These are phyloP conservation scores for Melierax canorus DNA, from an alignment of 2,113 vertebrate genomes.

Conservation along the genomic window DNA sequence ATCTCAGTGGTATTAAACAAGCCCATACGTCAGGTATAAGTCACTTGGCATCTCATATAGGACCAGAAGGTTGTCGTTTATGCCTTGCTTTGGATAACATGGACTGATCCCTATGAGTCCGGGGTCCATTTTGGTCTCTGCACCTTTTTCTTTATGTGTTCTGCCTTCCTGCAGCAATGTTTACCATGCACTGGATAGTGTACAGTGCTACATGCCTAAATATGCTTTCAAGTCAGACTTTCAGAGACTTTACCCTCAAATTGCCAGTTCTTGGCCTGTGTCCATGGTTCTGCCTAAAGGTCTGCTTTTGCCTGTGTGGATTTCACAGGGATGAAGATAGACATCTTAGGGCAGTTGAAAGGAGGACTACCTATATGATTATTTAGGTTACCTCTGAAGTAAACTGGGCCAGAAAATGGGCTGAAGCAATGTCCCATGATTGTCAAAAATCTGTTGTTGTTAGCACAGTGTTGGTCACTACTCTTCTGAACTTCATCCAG, in stretches of 20 bases:
- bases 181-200: not conserved
- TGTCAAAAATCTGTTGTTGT: not conserved
- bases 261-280: not conserved
- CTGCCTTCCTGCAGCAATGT: not conserved
- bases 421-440: not conserved
- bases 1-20: not conserved
- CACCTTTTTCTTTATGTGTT: not conserved
- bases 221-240: not conserved
- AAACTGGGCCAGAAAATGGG: not conserved
- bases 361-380: not conserved
- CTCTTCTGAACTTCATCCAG: not conserved
- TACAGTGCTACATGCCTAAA: not conserved
- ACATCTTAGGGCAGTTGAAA: not conserved
- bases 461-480: not conserved
- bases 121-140: not conserved
- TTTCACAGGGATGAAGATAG: not conserved
- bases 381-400: not conserved
- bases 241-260: not conserved
- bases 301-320: not conserved
- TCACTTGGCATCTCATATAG: not conserved
- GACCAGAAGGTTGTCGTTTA: not conserved
- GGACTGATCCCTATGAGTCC: not conserved
- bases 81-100: not conserved
- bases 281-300: not conserved
- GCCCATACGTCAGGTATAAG: not conserved